Base-by-base conservation (phyloP, 2,797 vertebrate species). In the Myotis daubentonii region DNA sequence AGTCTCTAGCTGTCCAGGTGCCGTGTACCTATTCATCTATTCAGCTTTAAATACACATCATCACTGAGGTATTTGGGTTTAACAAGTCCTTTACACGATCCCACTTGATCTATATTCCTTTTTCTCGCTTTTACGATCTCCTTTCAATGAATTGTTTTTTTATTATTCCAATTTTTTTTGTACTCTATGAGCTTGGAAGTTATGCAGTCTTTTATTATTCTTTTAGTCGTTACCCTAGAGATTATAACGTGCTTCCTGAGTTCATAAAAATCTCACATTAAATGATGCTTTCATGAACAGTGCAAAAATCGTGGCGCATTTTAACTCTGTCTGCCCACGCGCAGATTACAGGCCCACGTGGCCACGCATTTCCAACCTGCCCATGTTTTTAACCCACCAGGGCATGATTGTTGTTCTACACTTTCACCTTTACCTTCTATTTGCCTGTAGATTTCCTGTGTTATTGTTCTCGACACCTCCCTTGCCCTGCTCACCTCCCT, bases 271-370 rank as follows among this genome's bases (percentile, higher is more conserved):
- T 74, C 65, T 83, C 62, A 30, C 12, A 33, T 33, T 49, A 90
- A 86, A 74, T 55, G 49, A 86, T 20, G 41, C 28, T 44, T 78
- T 87, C 65, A 78, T 30, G 95, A 93, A 78, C 22, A 70, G 88
- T 15, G 49, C 65, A 75, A 49, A 91, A 36, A 13, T 4, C 72
- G 44, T 10, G 5, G 55, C 38, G 25, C 6, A 6, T 28, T 70
- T 38, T 55, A 70, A 36, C 44, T 38, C 68, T 2, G 1, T 51
- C 66, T 22, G 2, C 36, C 23, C 7, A 36, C 75, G 66, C 49
- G 9, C 79, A 33, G 33, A 72, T 10, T 28, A 5, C 4, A 51
- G 28, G 28, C 44, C 36, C 3, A 0, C 0, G 23, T 16, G 17
- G 19, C 49, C 17, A 0, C 1, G 7, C 11, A 28, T 19, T 55